Evolutionary conservation across 2,113 vertebrate species (phyloP).

Genomic region (Herpetotheres cachinnans): DNA sequence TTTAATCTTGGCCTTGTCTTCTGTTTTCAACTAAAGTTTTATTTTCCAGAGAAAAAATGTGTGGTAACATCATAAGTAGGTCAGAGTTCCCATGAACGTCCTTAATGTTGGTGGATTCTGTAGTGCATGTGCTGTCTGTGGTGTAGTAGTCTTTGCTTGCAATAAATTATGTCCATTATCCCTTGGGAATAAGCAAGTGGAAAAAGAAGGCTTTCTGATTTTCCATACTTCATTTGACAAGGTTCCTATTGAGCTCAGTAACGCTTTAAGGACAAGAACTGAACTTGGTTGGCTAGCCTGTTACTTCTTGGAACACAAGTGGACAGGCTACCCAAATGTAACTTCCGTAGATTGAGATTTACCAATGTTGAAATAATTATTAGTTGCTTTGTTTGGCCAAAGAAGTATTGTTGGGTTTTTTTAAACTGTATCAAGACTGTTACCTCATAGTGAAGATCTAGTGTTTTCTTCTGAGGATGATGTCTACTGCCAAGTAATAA

Average conservation of each 20-base stretch:
- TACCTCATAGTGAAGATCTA: neutral
- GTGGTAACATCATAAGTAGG: neutral
- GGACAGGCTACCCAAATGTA: neutral
- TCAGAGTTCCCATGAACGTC: neutral
- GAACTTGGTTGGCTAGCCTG: neutral
- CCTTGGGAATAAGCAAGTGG: neutral
- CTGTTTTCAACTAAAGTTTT: neutral
- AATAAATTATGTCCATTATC: neutral
- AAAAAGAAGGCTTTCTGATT: neutral
- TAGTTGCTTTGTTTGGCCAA: neutral
- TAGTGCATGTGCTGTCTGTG: neutral
- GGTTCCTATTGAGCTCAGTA: neutral
- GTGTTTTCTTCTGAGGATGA: neutral
- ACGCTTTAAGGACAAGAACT: neutral
- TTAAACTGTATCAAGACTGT: neutral
- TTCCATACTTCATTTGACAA: neutral
- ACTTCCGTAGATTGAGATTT: neutral
- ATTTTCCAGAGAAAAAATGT: neutral
- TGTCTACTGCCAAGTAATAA: neutral
- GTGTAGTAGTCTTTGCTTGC: neutral
- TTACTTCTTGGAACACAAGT: neutral
- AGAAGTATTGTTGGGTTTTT: neutral
- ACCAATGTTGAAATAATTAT: neutral
- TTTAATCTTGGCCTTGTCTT: neutral
- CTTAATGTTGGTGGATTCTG: neutral